Conservation (phyloP, 2,888 invertebrate species). For the Gymnosoma rotundatum region DNA sequence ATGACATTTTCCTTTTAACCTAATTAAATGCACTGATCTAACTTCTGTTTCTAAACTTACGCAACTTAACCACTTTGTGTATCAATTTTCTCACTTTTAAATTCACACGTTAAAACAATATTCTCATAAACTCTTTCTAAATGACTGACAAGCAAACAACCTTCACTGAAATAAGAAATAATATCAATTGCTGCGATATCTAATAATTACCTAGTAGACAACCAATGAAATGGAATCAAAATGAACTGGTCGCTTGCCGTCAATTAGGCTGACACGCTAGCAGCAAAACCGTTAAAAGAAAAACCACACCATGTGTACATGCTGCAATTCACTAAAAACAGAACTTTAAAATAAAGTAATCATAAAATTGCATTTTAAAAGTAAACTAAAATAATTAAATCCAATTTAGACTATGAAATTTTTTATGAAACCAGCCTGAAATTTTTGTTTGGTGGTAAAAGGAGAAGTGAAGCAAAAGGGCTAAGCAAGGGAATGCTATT, state of each 20-base stretch:
- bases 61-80: conserved; percentile 18
- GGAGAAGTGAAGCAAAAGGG: too few relatives aligned
- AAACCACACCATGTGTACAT: background rate
- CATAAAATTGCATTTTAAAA: too few relatives aligned
- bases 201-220: conserved; percentile 57
- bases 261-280: conserved; percentile 13
- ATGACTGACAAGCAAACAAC: conserved; percentile 56
- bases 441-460: too few relatives aligned
- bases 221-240: conserved; percentile 37
- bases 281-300: background rate
- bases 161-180: conserved; percentile 38
- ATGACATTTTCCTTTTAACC: conserved; percentile 14
- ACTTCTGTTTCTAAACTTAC: conserved; percentile 36
- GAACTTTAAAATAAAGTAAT: conserved; percentile 4
- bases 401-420: too few relatives aligned
- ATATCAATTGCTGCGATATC: conserved; percentile 55
- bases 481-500: too few relatives aligned
- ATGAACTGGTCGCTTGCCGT: conserved; percentile 22
- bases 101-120: conserved; percentile 21
- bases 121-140: conserved; percentile 36
- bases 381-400: too few relatives aligned
- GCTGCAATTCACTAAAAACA: background rate
- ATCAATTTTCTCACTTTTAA: conserved; percentile 27
- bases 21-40: conserved; percentile 60
- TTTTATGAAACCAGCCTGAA: too few relatives aligned